Percentiles rank a stretch among this genome's conserved stretches.
Evolutionary conservation across 2,888 invertebrate species (phyloP).

Genomic region (Zygothrica quintamaculata): DNA sequence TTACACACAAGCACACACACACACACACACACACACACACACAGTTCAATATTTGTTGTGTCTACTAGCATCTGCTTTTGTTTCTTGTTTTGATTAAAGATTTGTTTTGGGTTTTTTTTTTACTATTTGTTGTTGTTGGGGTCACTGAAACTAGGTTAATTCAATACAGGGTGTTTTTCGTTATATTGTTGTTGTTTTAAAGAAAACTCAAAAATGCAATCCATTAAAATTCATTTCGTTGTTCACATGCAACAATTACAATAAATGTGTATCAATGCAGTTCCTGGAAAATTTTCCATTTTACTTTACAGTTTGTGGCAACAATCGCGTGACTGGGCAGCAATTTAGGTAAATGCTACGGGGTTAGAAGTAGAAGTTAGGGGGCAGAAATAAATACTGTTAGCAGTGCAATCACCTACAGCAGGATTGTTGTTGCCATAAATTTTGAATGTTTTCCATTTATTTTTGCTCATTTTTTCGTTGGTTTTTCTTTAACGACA

Average conservation of each 20-base stretch:
- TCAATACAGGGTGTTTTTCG: conserved; percentile 13
- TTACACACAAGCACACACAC: too few relatives aligned
- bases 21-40: conserved; percentile 11
- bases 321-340: conserved; percentile 57
- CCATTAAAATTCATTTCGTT: conserved; percentile 21
- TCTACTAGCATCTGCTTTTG: conserved; percentile 17
- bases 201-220: conserved; percentile 27
- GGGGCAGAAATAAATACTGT: background rate
- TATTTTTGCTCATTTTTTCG: conserved; percentile 44
- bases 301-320: conserved; percentile 12
- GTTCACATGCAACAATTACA: conserved; percentile 45
- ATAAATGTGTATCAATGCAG: conserved; percentile 24
- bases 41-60: conserved; percentile 13
- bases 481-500: conserved; percentile 27
- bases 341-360: conserved; percentile 15
- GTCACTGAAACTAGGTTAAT: conserved; percentile 39
- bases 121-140: conserved; percentile 25
- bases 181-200: background rate
- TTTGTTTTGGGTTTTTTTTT: too few relatives aligned
- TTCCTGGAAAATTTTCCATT: conserved; percentile 39
- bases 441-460: conserved; percentile 76
- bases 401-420: conserved; percentile 69
- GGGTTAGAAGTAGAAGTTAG: background rate
- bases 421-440: conserved; percentile 58
- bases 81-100: background rate